Percentiles rank a stretch among this genome's conserved stretches.
phyloP scores from a whole-genome alignment of 2,797 vertebrate genomes.

The Buphagus erythrorhynchus region DNA sequence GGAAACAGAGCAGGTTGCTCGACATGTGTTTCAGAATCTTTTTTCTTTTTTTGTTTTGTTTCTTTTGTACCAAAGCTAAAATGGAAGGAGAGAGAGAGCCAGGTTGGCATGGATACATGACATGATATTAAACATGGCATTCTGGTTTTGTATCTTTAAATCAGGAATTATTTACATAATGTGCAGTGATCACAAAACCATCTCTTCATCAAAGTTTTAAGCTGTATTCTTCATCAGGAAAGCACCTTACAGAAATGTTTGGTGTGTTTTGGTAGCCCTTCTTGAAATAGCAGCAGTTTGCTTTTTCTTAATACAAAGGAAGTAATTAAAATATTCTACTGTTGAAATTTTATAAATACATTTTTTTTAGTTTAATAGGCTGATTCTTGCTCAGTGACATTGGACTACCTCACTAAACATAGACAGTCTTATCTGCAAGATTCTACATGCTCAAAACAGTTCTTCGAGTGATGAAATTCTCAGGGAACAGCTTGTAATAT shows the following conservation, averaged over 20 bases:
- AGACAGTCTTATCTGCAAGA: neutral
- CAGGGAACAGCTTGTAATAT: conserved; percentile 60
- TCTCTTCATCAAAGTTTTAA: neutral
- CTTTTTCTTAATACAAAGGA: neutral
- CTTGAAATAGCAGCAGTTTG: neutral
- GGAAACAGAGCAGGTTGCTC: neutral
- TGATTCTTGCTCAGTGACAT: neutral
- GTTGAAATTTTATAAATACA: neutral
- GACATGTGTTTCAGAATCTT: neutral
- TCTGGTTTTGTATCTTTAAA: conserved; percentile 49
- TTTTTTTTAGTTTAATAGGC: neutral
- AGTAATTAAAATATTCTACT: neutral
- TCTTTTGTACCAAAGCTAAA: conserved; percentile 58
- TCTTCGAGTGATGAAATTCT: neutral
- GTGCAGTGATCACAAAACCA: neutral
- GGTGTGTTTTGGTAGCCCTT: neutral
- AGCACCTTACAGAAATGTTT: neutral
- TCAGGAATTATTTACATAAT: conserved; percentile 24
- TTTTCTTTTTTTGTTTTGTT: neutral
- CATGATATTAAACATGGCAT: conserved; percentile 47
- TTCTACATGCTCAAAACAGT: neutral
- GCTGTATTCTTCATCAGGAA: neutral
- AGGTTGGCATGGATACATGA: conserved; percentile 69
- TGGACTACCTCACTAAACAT: conserved; percentile 7
- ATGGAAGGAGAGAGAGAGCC: conserved; percentile 19